These are phyloP conservation scores for Troides aeacus DNA, from an alignment of 2,888 invertebrate genomes.

Conservation along the genomic window DNA sequence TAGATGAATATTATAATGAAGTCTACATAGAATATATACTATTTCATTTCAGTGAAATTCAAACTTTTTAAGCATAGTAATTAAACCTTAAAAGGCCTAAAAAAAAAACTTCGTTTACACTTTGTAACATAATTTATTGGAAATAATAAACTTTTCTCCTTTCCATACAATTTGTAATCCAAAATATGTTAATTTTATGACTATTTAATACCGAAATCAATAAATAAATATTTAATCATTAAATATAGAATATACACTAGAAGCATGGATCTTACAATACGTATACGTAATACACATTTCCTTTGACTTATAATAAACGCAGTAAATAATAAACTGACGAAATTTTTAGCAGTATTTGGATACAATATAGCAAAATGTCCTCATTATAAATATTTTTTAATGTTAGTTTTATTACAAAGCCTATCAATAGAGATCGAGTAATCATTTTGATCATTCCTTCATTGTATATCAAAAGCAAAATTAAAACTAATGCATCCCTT, in stretches of 20 bases:
- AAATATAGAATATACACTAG: conserved; percentile 40
- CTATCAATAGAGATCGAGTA: no score
- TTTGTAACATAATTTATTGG: conserved; percentile 71
- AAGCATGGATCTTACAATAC: conserved; percentile 39
- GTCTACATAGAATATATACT: background rate
- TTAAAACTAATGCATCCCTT: no score
- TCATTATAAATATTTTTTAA: background rate
- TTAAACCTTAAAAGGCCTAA: no score
- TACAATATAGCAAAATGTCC: background rate
- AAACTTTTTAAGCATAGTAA: background rate
- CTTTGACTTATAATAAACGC: background rate
- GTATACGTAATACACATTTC: no score
- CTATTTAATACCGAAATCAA: conserved; percentile 37
- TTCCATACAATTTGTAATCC: conserved; percentile 53
- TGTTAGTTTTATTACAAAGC: no score
- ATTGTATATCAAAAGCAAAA: no score
- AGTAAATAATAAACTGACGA: background rate
- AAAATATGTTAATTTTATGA: conserved; percentile 49
- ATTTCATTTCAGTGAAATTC: background rate
- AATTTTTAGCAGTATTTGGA: background rate
- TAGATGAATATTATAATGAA: no score
- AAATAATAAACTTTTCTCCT: conserved; percentile 69
- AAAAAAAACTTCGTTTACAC: conserved; percentile 13
- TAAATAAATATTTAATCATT: conserved; percentile 32
- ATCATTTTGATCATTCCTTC: no score